Conservation (phyloP, 2,797 vertebrate genomes). For the Nothura maculosa region DNA sequence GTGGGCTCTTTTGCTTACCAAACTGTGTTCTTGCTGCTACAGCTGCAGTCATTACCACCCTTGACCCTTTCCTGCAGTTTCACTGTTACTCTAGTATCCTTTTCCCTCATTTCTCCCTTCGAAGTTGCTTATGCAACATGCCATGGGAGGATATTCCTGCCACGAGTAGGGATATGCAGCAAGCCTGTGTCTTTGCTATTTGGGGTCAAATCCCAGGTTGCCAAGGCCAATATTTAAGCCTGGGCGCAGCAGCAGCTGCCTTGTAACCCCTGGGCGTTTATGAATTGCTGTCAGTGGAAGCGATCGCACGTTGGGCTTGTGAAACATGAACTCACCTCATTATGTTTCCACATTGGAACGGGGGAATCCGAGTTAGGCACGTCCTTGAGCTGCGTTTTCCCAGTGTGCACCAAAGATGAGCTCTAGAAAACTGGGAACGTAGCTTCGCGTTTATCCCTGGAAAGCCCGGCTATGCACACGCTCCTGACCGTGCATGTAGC, state of each 20-base stretch:
- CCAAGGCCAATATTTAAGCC: neutral
- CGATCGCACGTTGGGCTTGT: rapidly evolving
- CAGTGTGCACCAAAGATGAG: neutral
- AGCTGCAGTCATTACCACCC: rapidly evolving
- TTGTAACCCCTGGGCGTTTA: neutral
- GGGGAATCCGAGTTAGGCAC: rapidly evolving
- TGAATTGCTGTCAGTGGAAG: rapidly evolving
- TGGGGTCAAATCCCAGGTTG: neutral
- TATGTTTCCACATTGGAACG: rapidly evolving
- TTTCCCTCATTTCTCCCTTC: neutral
- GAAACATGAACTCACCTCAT: rapidly evolving
- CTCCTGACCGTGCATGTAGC: rapidly evolving
- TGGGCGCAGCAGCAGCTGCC: rapidly evolving
- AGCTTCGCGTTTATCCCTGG: neutral
- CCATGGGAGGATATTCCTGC: neutral
- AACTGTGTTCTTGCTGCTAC: rapidly evolving
- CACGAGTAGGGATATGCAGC: rapidly evolving
- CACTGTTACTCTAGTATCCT: rapidly evolving
- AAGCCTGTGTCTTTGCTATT: rapidly evolving
- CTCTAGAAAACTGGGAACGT: no score
- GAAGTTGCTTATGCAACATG: rapidly evolving
- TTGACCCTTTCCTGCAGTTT: neutral
- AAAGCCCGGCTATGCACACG: neutral
- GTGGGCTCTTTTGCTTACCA: neutral
- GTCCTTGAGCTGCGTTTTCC: neutral